phyloP scores from a whole-genome alignment of 1,140 invertebrate species.

The Drosophila rhopaloa region DNA sequence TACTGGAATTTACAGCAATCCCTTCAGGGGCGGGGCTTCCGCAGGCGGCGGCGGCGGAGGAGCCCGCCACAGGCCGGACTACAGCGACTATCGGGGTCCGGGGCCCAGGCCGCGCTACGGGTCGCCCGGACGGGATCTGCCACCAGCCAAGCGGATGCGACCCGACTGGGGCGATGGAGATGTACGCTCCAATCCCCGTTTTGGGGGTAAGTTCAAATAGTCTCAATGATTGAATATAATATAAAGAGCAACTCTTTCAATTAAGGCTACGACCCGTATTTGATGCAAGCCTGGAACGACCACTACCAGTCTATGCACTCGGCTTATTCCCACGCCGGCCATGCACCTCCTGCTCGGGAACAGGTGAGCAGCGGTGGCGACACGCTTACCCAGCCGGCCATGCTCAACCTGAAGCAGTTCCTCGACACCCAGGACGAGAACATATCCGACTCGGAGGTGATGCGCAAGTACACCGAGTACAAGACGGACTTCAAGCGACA shows the following conservation, averaged over 20 bases:
- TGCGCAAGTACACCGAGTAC: constrained; percentile 99
- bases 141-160: constrained; percentile 92
- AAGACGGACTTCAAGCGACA: constrained; percentile 98
- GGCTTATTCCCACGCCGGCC: constrained; percentile 76
- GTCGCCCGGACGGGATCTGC: constrained; percentile 91
- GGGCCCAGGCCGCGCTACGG: constrained; percentile 87
- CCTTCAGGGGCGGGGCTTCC: constrained; percentile 77
- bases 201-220: constrained; percentile 75
- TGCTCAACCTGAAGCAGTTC: constrained; percentile 99
- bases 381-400: constrained; percentile 91
- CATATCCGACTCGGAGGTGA: constrained; percentile 98
- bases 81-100: constrained; percentile 88
- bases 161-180: constrained; percentile 89
- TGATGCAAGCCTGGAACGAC: constrained; percentile 82
- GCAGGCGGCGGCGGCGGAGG: constrained; percentile 72
- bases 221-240: not conserved
- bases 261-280: constrained; percentile 77
- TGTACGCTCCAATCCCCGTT: constrained; percentile 82
- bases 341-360: constrained; percentile 50
- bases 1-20: constrained; percentile 64
- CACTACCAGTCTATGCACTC: constrained; percentile 84
- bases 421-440: constrained; percentile 98
- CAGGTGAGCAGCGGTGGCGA: constrained; percentile 29
- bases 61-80: constrained; percentile 87
- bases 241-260: not conserved